phyloP scores from a whole-genome alignment of 1,140 invertebrate species.

The Gryllus bimaculatus region DNA sequence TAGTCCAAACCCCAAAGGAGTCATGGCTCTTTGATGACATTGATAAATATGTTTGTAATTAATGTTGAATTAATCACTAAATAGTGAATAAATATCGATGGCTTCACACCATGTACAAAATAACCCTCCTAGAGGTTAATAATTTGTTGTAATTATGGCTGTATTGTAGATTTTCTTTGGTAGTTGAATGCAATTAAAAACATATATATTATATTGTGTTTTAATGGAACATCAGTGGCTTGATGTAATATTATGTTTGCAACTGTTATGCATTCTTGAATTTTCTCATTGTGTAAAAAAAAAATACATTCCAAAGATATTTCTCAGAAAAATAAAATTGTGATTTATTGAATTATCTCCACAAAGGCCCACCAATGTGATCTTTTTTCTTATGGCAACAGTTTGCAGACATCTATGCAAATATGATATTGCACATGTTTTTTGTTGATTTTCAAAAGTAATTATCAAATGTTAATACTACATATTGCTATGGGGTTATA shows the following conservation, averaged over 20 bases:
- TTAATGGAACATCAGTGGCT: not conserved
- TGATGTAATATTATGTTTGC: slow-evolving; percentile 1
- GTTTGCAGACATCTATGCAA: not conserved
- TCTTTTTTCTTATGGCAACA: not conserved
- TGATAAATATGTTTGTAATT: too few species aligned
- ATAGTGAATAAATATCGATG: not conserved
- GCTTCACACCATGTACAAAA: not conserved
- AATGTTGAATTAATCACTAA: too few species aligned
- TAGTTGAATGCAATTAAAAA: not conserved
- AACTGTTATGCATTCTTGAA: slow-evolving; percentile 6
- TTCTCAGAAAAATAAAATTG: not conserved
- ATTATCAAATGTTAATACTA: not conserved
- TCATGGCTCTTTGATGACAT: too few species aligned
- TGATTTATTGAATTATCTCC: not conserved
- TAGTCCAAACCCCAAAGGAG: too few species aligned
- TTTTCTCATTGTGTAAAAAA: not conserved
- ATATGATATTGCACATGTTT: not conserved
- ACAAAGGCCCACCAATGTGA: not conserved
- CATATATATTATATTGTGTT: not conserved
- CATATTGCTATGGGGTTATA: not conserved
- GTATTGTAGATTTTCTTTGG: not conserved
- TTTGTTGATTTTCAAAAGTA: not conserved
- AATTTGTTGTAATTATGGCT: not conserved
- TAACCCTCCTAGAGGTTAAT: not conserved
- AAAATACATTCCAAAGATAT: slow-evolving; percentile 13